Percentiles rank a stretch among this genome's conserved stretches.
phyloP scores from a whole-genome alignment of 2,888 invertebrate genomes.

The Holacanthella duospinosa region DNA sequence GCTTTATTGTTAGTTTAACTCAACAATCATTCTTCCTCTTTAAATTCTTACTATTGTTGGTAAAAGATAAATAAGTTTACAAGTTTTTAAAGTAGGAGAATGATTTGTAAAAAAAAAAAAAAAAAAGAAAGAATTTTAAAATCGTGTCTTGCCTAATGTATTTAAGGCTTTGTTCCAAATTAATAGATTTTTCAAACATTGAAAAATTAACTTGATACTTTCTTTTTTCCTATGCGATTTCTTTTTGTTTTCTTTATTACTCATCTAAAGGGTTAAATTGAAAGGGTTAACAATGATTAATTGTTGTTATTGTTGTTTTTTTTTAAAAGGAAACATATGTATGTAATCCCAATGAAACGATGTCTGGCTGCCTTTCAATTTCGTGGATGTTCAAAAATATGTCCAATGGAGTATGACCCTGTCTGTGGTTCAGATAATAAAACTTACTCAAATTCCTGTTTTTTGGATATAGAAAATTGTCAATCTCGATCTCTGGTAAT shows the following conservation, averaged over 20 bases:
- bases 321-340: conserved; percentile 64
- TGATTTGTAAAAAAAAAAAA: no score
- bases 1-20: no score
- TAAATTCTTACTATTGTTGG: no score
- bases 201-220: background rate
- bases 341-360: conserved; percentile 77
- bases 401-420: conserved; percentile 75
- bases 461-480: conserved; percentile 83
- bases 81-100: no score
- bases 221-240: background rate
- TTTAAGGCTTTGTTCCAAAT: no score
- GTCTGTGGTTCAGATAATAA: conserved; percentile 86
- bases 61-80: no score
- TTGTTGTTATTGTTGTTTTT: no score
- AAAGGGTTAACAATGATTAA: no score
- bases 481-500: conserved; percentile 60
- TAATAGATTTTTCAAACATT: background rate
- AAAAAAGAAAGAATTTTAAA: no score
- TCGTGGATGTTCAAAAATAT: conserved; percentile 74
- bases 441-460: conserved; percentile 88
- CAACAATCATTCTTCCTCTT: no score
- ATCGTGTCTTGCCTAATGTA: background rate
- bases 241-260: no score
- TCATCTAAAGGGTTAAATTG: no score
- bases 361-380: conserved; percentile 76